Base-by-base conservation (phyloP, 2,888 invertebrate genomes). In the Odontothrips loti region DNA sequence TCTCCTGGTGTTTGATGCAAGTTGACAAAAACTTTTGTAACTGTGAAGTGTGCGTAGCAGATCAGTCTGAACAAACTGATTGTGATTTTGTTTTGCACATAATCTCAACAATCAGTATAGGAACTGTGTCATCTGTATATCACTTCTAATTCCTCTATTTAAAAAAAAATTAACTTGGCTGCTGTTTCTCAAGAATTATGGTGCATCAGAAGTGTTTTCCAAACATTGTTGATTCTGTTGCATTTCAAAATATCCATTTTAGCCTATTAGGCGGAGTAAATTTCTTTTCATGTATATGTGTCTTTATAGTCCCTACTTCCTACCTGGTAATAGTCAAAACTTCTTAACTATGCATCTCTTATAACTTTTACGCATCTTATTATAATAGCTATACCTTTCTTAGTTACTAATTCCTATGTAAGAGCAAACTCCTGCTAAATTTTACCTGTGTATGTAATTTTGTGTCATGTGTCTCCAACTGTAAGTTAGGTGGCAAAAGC, bases 401-500 rank as follows among this genome's bases (percentile, higher is more conserved):
- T 75, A 75, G 68, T 75, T 75, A 75, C 68, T 75, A 75, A 75
- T 75, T 27, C 68, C 68, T 75, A 75, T 27, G 27, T 75, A 75
- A 75, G 68, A 75, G 68, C 68, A 75, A 75, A 75, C 27, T 75
- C 68, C 68, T 75, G 68, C 68, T 75, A 75, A 75, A 75, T 12
- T 75, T 75, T 75, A 75, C 68, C 27, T 75, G 68, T 75, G 68
- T 75, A 75, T 75, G 68, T 75, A 75, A 75, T 75, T 75, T 75
- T 75, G 68, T 75, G 68, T 75, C 68, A 75, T 75, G 68, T 75
- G 68, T 75, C 68, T 75, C 68, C 68, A 75, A 75, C 68, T 75
- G 68, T 75, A 75, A 75, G n/a, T 75, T 75, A 75, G 68, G 68
- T 75, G 68, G 68, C 68, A 75, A 27, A 75, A 75, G 68, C 68